A percentile compares a stretch with the other conserved stretches of the same genome.
Evolutionary conservation across 2,888 invertebrate genomes (phyloP).

Genomic region (Mamestra brassicae): DNA sequence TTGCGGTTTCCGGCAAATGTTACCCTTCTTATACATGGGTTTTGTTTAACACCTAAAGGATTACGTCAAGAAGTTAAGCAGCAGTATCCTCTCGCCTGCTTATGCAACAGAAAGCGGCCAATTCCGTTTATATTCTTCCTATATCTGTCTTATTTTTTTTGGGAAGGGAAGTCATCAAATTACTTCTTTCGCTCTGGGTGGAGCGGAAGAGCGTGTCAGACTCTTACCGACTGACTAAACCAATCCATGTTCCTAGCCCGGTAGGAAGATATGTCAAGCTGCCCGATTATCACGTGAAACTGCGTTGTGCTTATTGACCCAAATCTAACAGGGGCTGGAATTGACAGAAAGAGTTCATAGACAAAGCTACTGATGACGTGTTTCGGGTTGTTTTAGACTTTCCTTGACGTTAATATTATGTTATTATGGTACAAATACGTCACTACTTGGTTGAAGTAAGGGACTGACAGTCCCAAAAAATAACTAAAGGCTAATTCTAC

Average conservation of each 20-base stretch:
- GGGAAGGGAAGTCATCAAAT: too few species aligned
- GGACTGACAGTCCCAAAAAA: neutral
- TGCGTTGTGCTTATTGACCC: conserved; percentile 45
- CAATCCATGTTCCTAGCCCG: too few species aligned
- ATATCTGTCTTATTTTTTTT: too few species aligned
- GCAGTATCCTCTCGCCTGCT: neutral
- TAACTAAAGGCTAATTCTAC: neutral
- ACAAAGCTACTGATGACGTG: conserved; percentile 30
- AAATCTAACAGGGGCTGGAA: conserved; percentile 40
- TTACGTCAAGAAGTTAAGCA: neutral
- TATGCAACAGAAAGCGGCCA: neutral
- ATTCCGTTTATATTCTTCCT: neutral
- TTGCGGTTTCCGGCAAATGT: conserved; percentile 11
- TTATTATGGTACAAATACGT: conserved; percentile 3
- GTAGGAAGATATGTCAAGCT: conserved; percentile 10
- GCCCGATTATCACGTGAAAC: conserved; percentile 36
- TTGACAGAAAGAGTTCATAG: conserved; percentile 46
- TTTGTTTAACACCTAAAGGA: conserved; percentile 4
- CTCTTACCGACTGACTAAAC: too few species aligned
- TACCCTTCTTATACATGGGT: neutral
- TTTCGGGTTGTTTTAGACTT: conserved; percentile 4
- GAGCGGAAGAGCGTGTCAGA: too few species aligned
- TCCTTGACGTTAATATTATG: conserved; percentile 10
- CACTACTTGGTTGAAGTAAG: neutral
- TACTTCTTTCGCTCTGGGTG: too few species aligned